Conservation (phyloP, 2,113 vertebrate species). For the Chascanopsetta lugubris region DNA sequence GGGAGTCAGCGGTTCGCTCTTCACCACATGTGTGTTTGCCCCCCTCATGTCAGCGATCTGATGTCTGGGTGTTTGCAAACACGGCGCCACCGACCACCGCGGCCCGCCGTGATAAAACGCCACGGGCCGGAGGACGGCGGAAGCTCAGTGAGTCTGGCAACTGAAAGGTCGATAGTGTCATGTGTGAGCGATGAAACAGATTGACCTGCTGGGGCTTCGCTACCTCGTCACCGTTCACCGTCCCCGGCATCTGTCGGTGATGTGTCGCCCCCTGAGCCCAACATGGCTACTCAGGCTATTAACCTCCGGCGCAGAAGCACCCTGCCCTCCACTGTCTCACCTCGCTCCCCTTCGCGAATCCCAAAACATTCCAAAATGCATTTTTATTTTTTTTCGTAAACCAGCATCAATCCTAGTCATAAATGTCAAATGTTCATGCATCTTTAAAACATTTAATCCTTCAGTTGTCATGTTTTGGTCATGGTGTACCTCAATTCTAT, state of each 20-base stretch:
- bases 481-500: too few relatives aligned
- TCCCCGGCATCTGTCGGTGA: slow-evolving; percentile 69
- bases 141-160: slow-evolving; percentile 62
- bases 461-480: too few relatives aligned
- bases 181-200: slow-evolving; percentile 75
- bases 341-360: slow-evolving; percentile 53
- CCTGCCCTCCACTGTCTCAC: slow-evolving; percentile 34
- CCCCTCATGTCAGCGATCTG: slow-evolving; percentile 37
- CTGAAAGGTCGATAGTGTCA: slow-evolving; percentile 73
- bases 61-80: slow-evolving; percentile 67
- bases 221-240: slow-evolving; percentile 65
- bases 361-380: too few relatives aligned
- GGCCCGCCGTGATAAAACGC: slow-evolving; percentile 55
- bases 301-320: slow-evolving; percentile 72
- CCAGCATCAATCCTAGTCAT: too few relatives aligned
- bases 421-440: too few relatives aligned
- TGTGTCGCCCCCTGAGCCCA: slow-evolving; percentile 70
- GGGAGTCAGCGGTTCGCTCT: slow-evolving; percentile 55
- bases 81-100: slow-evolving; percentile 13
- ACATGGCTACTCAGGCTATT: slow-evolving; percentile 75
- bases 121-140: slow-evolving; percentile 52
- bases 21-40: slow-evolving; percentile 55
- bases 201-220: slow-evolving; percentile 63
- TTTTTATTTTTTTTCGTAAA: too few relatives aligned
- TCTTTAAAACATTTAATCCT: too few relatives aligned